A percentile compares a stretch with the other conserved stretches of the same genome.
phyloP scores from a whole-genome alignment of 2,888 invertebrate genomes.

The Pseudococcus viburni region DNA sequence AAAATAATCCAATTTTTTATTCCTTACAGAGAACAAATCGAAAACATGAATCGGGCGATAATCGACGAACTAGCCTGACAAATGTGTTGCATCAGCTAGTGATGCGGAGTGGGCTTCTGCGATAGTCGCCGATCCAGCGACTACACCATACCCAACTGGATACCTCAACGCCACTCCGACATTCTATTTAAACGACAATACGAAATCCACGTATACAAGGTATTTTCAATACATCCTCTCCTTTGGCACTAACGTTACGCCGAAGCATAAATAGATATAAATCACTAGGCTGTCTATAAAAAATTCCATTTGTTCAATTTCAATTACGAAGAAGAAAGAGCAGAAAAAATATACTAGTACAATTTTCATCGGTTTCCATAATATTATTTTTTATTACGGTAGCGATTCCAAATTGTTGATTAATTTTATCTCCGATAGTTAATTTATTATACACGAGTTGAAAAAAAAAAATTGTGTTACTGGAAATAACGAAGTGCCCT shows the following conservation, averaged over 20 bases:
- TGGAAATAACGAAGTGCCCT: constrained; percentile 57
- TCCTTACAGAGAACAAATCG: constrained; percentile 46
- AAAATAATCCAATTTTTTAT: neutral
- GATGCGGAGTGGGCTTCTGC: constrained; percentile 6
- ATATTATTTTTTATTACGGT: constrained; percentile 41
- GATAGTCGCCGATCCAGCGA: neutral
- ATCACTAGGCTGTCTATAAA: constrained; percentile 39
- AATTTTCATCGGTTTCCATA: neutral
- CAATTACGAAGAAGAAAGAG: neutral
- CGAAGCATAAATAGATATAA: neutral
- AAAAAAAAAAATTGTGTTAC: constrained; percentile 30
- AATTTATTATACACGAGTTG: neutral
- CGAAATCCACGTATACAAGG: constrained; percentile 32
- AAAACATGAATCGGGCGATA: constrained; percentile 27
- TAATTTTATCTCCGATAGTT: constrained; percentile 56
- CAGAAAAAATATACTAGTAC: neutral
- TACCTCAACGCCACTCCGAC: neutral
- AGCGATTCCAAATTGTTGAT: constrained; percentile 39
- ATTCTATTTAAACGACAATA: constrained; percentile 26
- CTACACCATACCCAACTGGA: neutral
- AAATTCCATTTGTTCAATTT: neutral
- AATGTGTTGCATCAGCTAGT: constrained; percentile 63
- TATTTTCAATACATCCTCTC: constrained; percentile 26
- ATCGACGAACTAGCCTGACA: constrained; percentile 62
- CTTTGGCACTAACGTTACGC: neutral